These are phyloP conservation scores for Eptesicus fuscus DNA, from an alignment of 2,113 vertebrate species.

Conservation along the genomic window DNA sequence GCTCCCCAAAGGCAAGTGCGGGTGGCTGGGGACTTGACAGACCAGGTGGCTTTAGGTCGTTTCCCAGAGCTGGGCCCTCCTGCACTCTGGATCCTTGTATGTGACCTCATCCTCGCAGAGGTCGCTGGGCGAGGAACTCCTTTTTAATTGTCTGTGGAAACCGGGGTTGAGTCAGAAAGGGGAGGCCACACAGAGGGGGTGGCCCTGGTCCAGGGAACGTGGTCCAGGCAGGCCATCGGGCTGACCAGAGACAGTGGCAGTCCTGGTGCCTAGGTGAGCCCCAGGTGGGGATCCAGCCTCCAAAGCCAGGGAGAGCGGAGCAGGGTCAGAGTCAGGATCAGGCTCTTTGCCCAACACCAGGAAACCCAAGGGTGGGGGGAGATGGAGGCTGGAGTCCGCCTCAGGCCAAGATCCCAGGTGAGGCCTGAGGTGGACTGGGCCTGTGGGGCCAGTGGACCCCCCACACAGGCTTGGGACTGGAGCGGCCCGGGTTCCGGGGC, in stretches of 20 bases:
- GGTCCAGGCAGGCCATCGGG: not conserved
- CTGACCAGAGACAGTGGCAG: not conserved
- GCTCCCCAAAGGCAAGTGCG: not conserved
- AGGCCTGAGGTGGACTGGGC: too few relatives aligned
- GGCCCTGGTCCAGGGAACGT: rapidly evolving
- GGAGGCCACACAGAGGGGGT: too few relatives aligned
- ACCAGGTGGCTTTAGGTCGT: not conserved
- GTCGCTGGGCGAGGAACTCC: rapidly evolving
- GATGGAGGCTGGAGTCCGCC: not conserved
- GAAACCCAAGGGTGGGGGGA: not conserved
- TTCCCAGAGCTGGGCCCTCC: not conserved
- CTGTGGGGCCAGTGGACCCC: too few relatives aligned
- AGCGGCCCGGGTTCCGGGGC: not conserved
- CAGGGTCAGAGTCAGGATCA: not conserved
- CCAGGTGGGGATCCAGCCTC: not conserved
- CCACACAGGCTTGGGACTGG: not conserved
- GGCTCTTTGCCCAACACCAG: not conserved
- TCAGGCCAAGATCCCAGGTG: not conserved
- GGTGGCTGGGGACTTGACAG: not conserved
- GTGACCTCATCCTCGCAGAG: rapidly evolving
- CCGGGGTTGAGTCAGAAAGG: too few relatives aligned
- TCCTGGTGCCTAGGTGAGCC: not conserved
- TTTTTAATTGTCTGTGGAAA: not conserved
- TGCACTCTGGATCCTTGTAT: rapidly evolving
- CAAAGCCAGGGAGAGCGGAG: not conserved